Evolutionary conservation across 1,140 invertebrate genomes (phyloP).

Genomic region (Wiebesia pumilae): DNA sequence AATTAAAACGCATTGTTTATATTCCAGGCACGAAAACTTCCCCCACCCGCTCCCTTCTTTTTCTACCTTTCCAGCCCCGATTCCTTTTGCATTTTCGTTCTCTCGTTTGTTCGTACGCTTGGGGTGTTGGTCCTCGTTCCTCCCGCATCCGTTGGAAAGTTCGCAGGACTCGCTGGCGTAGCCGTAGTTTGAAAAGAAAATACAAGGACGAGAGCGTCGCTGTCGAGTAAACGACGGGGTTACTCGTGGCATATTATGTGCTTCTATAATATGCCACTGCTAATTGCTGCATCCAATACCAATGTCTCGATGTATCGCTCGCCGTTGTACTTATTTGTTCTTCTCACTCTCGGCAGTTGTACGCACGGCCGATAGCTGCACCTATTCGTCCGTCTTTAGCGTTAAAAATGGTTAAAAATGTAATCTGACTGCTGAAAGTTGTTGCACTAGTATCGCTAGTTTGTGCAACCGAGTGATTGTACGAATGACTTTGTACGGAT

Average conservation of each 20-base stretch:
- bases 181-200: not conserved
- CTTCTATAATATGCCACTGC: not conserved
- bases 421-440: too few relatives aligned
- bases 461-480: not conserved
- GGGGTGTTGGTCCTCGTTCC: not conserved
- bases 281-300: not conserved
- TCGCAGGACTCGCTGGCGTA: not conserved
- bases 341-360: too few relatives aligned
- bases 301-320: not conserved
- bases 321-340: not conserved
- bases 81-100: slow-evolving; percentile 43
- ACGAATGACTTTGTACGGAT: too few relatives aligned
- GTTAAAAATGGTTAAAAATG: too few relatives aligned
- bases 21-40: slow-evolving; percentile 68
- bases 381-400: too few relatives aligned
- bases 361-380: too few relatives aligned
- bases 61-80: not conserved
- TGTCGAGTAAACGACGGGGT: not conserved
- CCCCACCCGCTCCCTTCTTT: not conserved
- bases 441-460: too few relatives aligned
- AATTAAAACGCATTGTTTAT: slow-evolving; percentile 75
- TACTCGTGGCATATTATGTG: not conserved
- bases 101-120: slow-evolving; percentile 40
- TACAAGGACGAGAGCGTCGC: not conserved
- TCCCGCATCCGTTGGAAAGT: not conserved